phyloP scores from a whole-genome alignment of 2,113 vertebrate genomes.

The Charina bottae region DNA sequence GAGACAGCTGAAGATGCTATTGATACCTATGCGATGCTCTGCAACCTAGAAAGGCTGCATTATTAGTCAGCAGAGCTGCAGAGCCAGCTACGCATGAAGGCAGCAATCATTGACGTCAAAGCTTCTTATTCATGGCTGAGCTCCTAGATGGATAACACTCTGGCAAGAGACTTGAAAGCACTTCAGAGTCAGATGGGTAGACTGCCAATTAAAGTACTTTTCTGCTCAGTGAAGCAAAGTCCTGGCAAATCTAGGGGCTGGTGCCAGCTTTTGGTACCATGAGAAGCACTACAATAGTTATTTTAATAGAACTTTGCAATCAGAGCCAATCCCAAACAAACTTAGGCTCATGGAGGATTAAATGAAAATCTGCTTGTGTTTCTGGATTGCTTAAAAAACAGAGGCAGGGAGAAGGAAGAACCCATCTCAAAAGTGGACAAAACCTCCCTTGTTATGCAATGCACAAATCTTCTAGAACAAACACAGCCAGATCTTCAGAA shows the following conservation, averaged over 20 bases:
- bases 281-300: not conserved
- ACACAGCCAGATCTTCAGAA: not conserved
- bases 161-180: not conserved
- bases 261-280: not conserved
- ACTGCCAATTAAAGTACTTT: not conserved
- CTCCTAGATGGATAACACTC: not conserved
- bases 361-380: not conserved
- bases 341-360: not conserved
- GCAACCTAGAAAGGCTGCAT: not conserved
- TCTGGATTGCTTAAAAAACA: not conserved
- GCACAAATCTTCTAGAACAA: not conserved
- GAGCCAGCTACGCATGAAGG: not conserved
- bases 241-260: not conserved
- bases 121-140: not conserved
- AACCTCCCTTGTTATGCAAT: not conserved
- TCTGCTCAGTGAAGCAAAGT: not conserved
- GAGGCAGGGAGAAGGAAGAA: not conserved
- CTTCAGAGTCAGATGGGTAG: not conserved
- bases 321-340: not conserved
- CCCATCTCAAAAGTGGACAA: no score
- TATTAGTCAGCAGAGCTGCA: conserved; percentile 6
- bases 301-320: not conserved
- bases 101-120: not conserved
- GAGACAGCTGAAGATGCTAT: not conserved
- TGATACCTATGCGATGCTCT: not conserved